phyloP scores from a whole-genome alignment of 2,797 vertebrate genomes.

The Rhynchonycteris naso region DNA sequence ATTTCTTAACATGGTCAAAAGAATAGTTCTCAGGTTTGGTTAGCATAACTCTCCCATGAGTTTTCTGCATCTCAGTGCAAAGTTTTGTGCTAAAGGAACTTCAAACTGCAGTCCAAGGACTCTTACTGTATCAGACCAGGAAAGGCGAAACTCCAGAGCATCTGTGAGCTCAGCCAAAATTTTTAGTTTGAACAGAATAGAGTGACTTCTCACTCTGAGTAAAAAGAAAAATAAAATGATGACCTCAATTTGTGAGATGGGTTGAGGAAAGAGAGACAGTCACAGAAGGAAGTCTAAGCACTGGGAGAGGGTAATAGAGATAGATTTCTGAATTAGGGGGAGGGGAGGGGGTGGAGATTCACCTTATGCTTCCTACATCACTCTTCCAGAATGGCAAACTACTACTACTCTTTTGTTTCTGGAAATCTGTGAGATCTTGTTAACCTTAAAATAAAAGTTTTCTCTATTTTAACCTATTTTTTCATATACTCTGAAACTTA shows the following conservation, averaged over 20 bases:
- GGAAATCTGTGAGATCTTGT: neutral
- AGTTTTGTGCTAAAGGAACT: fast-evolving
- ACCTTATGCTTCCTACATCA: neutral
- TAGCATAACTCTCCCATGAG: fast-evolving
- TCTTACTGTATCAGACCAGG: neutral
- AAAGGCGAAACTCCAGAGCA: neutral
- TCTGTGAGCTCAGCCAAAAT: neutral
- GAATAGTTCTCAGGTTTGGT: neutral
- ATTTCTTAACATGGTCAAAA: neutral
- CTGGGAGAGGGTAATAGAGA: neutral
- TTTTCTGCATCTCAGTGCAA: neutral
- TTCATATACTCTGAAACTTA: neutral
- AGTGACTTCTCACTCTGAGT: neutral
- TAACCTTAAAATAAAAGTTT: neutral
- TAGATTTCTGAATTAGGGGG: fast-evolving
- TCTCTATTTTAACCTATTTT: neutral
- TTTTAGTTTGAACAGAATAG: neutral
- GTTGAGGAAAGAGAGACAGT: neutral
- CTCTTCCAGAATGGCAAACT: neutral
- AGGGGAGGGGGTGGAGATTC: too few species aligned
- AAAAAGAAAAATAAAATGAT: neutral
- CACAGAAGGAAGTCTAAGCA: neutral
- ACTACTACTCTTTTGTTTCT: neutral
- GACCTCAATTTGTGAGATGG: neutral
- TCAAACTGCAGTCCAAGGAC: fast-evolving